Percentiles rank a stretch among this genome's conserved stretches.
Conservation (phyloP, 2,797 vertebrate species). For the Muscicapa striata region DNA sequence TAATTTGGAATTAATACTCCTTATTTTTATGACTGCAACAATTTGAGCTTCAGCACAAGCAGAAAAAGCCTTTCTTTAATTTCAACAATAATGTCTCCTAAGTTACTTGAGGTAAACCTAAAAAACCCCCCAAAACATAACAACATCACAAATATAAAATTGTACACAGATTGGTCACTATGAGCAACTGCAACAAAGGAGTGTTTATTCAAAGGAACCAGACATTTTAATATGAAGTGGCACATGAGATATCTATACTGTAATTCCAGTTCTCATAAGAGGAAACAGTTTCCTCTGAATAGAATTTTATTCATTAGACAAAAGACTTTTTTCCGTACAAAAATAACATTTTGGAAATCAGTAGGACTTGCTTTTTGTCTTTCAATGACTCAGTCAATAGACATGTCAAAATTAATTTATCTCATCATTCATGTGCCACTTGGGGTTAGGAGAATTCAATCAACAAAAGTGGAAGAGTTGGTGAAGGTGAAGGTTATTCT, state of each 20-base stretch:
- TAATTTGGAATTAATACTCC: background rate
- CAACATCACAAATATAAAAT: background rate
- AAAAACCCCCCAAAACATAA: background rate
- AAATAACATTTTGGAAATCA: background rate
- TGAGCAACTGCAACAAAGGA: background rate
- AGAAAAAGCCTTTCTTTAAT: background rate
- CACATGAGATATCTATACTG: background rate
- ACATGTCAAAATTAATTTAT: constrained; percentile 51
- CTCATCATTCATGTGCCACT: background rate
- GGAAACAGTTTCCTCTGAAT: background rate
- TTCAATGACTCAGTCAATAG: constrained; percentile 28
- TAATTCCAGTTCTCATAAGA: background rate
- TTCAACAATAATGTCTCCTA: background rate
- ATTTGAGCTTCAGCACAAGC: background rate
- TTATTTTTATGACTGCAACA: background rate
- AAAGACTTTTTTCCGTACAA: background rate
- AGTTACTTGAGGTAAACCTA: background rate
- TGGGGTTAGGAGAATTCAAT: background rate
- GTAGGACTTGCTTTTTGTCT: background rate
- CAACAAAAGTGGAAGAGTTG: background rate
- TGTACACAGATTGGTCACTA: background rate
- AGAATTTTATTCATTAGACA: background rate
- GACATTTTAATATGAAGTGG: background rate
- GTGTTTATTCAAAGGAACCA: background rate
- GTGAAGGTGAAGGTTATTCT: background rate